Base-by-base conservation (phyloP, 2,888 invertebrate species). In the Furcula furcula region DNA sequence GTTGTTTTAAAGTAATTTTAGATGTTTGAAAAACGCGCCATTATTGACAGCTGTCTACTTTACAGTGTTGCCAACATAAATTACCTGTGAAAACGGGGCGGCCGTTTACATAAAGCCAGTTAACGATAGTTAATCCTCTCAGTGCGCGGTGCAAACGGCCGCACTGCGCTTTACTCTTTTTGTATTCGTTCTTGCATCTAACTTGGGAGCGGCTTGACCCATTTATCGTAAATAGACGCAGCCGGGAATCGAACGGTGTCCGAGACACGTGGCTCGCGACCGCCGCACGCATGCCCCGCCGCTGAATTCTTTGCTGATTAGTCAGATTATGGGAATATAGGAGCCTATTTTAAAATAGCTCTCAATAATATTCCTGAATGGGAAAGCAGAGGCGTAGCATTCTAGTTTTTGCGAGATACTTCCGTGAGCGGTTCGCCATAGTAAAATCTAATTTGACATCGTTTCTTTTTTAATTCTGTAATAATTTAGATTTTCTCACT, bases 111-210 rank as follows among this genome's bases (percentile, higher is more conserved):
- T 20, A 20, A 22, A 9, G 9, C 9, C 12, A 23, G 34, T 48
- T 50, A 61, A 45, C 31, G 34, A 21, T 32, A 26, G 48, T 45
- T 40, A 40, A 43, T 41, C 38, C n/a, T 14, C 22, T 10, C 9
- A 16, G 30, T 25, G 15, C 25, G 34, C 38, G 30, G 27, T 26
- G 37, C 44, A 40, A 42, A 42, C 55, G 57, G 64, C 55, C 57
- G 59, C 52, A 52, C 53, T 55, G 62, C 69, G 78, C 66, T 85
- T 84, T 84, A 84, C 85, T 88, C 85, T 88, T 88, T 88, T 88
- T 88, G 87, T 85, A 82, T 85, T 86, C 72, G 81, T 85, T 86
- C 78, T 83, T 85, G 82, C 84, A 76, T 70, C 86, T 85, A 87
- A 87, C 58, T 86, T 83, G 84, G 83, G 83, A 76, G 63, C 77